phyloP scores from a whole-genome alignment of 1,140 invertebrate genomes.

The Bombus vancouverensis region DNA sequence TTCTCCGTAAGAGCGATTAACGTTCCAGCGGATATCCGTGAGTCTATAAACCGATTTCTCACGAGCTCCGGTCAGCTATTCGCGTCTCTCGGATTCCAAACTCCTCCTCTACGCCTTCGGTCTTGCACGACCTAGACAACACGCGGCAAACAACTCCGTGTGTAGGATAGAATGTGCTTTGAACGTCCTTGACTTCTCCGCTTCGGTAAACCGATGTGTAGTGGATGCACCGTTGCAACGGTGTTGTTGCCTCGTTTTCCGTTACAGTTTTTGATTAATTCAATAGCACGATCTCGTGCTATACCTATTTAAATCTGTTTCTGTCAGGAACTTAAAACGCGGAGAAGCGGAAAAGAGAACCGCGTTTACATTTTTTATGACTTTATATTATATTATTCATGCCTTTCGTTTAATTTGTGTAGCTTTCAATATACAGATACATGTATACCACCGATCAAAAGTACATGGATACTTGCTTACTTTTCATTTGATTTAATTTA shows the following conservation, averaged over 20 bases:
- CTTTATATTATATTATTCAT: no score
- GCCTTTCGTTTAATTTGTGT: not conserved
- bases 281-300: not conserved
- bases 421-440: not conserved
- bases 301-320: conserved; percentile 26
- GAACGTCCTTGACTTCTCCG: conserved; percentile 53
- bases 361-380: not conserved
- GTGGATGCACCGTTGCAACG: conserved; percentile 50
- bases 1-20: conserved; percentile 15
- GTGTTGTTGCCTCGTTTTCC: conserved; percentile 28
- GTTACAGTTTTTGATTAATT: conserved; percentile 43
- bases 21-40: not conserved
- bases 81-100: conserved; percentile 41
- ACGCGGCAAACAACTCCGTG: conserved; percentile 20
- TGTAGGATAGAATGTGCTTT: conserved; percentile 43
- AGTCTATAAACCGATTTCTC: conserved; percentile 40
- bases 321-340: not conserved
- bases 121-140: conserved; percentile 64
- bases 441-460: not conserved
- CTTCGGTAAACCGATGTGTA: conserved; percentile 33
- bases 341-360: not conserved
- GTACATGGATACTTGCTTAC: not conserved
- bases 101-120: conserved; percentile 36
- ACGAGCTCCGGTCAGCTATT: conserved; percentile 6
- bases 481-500: no score